Conservation (phyloP, 2,113 vertebrate genomes). For the Vicugna pacos region DNA sequence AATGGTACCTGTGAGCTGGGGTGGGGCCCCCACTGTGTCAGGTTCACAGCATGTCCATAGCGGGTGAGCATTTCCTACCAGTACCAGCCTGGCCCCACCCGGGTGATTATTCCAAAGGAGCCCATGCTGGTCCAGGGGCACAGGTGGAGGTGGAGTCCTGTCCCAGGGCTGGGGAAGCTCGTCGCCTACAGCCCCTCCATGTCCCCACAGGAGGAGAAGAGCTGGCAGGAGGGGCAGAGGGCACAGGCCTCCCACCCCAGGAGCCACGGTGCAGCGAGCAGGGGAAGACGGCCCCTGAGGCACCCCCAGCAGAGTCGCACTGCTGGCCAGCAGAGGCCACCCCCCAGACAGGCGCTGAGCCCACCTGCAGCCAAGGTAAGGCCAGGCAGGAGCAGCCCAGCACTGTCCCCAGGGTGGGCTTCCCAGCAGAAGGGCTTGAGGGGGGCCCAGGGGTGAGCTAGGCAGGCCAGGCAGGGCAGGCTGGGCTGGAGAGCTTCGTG, state of each 20-base stretch:
- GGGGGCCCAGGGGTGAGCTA: not conserved
- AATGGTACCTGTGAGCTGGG: not conserved
- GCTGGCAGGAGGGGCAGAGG: constrained; percentile 89
- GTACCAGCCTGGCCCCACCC: not conserved
- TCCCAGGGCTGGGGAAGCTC: not conserved
- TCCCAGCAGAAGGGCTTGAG: not conserved
- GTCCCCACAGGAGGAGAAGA: constrained; percentile 89
- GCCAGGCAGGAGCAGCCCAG: not conserved
- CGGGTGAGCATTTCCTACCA: not conserved
- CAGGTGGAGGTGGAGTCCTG: not conserved
- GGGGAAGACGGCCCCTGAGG: constrained; percentile 91
- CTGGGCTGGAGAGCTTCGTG: not conserved
- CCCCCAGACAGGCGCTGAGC: constrained; percentile 85
- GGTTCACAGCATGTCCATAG: not conserved
- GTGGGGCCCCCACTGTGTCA: not conserved
- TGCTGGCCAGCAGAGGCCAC: constrained; percentile 90
- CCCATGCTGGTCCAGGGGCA: not conserved
- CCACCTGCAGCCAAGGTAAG: constrained; percentile 89
- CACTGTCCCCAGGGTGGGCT: not conserved
- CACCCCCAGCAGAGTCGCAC: constrained; percentile 85
- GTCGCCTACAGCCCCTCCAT: not conserved
- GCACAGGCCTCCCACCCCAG: constrained; percentile 89
- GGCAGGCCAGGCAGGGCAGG: too few relatives aligned
- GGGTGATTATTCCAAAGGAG: not conserved
- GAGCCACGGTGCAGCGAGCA: constrained; percentile 92